Evolutionary conservation across 2,888 invertebrate genomes (phyloP), one percentile per base, ranked within the genome.

Genomic region (Agrotis ipsilon): DNA sequence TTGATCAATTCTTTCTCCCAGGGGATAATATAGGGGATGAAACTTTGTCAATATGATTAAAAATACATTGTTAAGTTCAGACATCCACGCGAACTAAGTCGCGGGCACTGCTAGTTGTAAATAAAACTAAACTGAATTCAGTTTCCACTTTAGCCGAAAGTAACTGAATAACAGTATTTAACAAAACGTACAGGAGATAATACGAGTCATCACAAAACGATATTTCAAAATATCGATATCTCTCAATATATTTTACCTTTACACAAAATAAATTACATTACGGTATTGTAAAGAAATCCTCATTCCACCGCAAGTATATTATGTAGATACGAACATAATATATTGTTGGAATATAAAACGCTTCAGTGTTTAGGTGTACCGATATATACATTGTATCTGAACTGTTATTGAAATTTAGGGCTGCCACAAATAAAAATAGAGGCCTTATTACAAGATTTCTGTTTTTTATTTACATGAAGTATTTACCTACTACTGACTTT

Each of bases 301-400:
- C 60, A 61, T 68, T 77, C 52, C 67, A 11, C 24, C 52, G 46
- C 71, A 62, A 64, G 55, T 77, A 65, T 62, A 77, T 77, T 71
- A 65, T 68, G 72, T 72, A 78, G 54, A 65, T 60, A 59, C 19
- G 62, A 66, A 65, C 64, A 72, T 71, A 71, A 68, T 71, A 71
- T 81, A 58, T 72, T 68, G 72, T 57, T 67, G 71, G 61, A 72
- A 84, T 71, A 82, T 75, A 78, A 73, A 78, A 78, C 73, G 65
- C 58, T 68, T 39, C 72, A 74, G 64, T 81, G 77, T 85, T 79
- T 83, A 80, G 75, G 55, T 68, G 73, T 64, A 73, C n/a, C 69
- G 52, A 61, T 60, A 68, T 68, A 68, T 84, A 73, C 81, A 72
- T 77, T 75, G 72, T 77, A 65, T 68, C 63, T 63, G 51, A 67